A percentile compares a stretch with the other conserved stretches of the same genome.
Conservation (phyloP, 2,888 invertebrate species). For the Oligia fasciuncula region DNA sequence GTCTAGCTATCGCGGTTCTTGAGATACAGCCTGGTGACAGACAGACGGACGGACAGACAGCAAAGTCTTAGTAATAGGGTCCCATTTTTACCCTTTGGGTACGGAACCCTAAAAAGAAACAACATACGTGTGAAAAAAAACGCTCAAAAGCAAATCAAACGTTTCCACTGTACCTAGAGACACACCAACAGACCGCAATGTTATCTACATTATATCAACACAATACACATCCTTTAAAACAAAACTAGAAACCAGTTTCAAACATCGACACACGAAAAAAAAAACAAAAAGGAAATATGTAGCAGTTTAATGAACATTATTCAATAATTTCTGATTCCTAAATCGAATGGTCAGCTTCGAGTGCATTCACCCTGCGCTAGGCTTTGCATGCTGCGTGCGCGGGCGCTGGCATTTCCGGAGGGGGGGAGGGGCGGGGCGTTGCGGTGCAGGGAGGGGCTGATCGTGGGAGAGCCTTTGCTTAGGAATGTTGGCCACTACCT, state of each 20-base stretch:
- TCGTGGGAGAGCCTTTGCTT: slow-evolving; percentile 77
- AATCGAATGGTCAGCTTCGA: slow-evolving; percentile 64
- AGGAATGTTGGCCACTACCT: slow-evolving; percentile 78
- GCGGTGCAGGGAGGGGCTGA: slow-evolving; percentile 49
- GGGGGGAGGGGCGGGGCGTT: slow-evolving; percentile 70
- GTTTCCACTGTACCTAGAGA: background rate
- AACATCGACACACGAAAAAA: background rate
- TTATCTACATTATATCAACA: background rate
- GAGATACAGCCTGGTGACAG: too few relatives aligned
- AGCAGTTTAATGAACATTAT: slow-evolving; percentile 40
- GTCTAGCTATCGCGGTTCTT: too few relatives aligned
- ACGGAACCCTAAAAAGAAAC: background rate
- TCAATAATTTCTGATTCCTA: slow-evolving; percentile 72
- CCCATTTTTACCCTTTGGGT: too few relatives aligned
- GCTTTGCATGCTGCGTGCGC: slow-evolving; percentile 83
- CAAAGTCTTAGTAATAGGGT: too few relatives aligned
- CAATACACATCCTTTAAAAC: slow-evolving; percentile 14
- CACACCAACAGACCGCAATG: background rate
- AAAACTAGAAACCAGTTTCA: slow-evolving; percentile 27
- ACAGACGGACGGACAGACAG: too few relatives aligned
- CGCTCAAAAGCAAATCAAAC: background rate
- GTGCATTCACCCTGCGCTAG: slow-evolving; percentile 79
- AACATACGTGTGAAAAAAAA: background rate
- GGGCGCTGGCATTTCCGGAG: slow-evolving; percentile 82
- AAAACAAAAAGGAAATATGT: background rate